Evolutionary conservation across 2,113 vertebrate genomes (phyloP), one percentile per base, ranked within the genome.

Genomic region (Actenoides lindsayi): DNA sequence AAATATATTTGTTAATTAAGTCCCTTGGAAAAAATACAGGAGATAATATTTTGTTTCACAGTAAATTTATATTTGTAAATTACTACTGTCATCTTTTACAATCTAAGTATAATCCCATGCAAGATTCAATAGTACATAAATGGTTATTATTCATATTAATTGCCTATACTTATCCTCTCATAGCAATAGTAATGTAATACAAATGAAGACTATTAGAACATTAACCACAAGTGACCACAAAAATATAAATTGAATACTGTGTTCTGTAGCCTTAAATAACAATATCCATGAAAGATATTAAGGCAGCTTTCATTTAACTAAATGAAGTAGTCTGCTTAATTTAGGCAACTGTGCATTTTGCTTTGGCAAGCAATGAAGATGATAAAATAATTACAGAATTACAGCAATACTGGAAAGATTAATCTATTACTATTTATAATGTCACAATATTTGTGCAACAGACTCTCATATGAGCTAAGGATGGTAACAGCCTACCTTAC

Each of bases 241-340:
- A 96, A 89, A 41, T 65, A 46, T 41, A 41, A 76, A 89, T 54
- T 37, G 4, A 80, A n/a, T 50, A 10, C 31, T 37, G 5, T 83
- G 12, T 75, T 87, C 8, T 17, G 30, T 33, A 63, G 13, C 23
- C 54, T 80, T 65, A 64, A 93, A 71, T 15, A 81, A 9, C 21
- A 73, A 15, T 57, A 83, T 62, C 37, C 8, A 6, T 65, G 41
- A 69, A 68, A 73, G 44, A 41, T 48, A 73, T 30, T 65, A 46
- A 83, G 39, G 11, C 27, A 56, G 50, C n/a, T 94, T 93, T 91
- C 67, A 83, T 76, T 90, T 85, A 77, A 86, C 83, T 69, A 83
- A 86, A 59, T 59, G 10, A 76, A 79, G 56, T 30, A 65, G 59
- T 63, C 64, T 90, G 23, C 51, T 42, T 70, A 39, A 41, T 77